Conservation (phyloP, 1,140 invertebrate genomes). For the Portunus trituberculatus region DNA sequence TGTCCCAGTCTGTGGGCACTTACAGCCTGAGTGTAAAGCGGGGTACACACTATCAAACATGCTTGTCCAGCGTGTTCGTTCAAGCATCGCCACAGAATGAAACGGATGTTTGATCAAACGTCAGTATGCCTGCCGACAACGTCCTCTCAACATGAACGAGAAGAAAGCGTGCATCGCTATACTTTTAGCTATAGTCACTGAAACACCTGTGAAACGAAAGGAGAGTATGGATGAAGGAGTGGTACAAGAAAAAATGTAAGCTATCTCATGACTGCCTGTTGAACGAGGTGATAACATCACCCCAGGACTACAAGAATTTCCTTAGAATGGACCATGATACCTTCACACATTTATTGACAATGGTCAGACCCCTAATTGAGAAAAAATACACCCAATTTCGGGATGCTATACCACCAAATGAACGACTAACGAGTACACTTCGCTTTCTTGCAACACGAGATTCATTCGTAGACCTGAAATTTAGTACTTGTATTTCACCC, state of each 20-base stretch:
- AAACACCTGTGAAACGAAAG: not conserved
- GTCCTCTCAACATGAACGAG: no score
- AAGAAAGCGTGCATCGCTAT: not conserved
- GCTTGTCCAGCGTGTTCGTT: no score
- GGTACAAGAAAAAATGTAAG: not conserved
- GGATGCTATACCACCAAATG: not conserved
- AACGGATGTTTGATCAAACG: no score
- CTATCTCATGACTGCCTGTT: not conserved
- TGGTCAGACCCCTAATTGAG: not conserved
- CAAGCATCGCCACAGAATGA: no score
- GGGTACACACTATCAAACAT: no score
- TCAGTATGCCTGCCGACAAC: no score
- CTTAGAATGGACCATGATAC: not conserved
- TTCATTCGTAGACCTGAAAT: constrained; percentile 8
- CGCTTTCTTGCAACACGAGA: not conserved
- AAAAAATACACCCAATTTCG: not conserved
- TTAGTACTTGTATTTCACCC: not conserved
- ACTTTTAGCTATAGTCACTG: not conserved
- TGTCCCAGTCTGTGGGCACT: no score
- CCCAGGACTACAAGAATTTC: not conserved
- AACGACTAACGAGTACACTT: not conserved
- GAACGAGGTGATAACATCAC: not conserved
- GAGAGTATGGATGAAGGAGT: constrained; percentile 44
- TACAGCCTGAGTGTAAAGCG: no score
- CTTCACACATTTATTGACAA: no score